Evolutionary conservation across 2,113 vertebrate genomes (phyloP).

Genomic region (Malaclemys terrapin): DNA sequence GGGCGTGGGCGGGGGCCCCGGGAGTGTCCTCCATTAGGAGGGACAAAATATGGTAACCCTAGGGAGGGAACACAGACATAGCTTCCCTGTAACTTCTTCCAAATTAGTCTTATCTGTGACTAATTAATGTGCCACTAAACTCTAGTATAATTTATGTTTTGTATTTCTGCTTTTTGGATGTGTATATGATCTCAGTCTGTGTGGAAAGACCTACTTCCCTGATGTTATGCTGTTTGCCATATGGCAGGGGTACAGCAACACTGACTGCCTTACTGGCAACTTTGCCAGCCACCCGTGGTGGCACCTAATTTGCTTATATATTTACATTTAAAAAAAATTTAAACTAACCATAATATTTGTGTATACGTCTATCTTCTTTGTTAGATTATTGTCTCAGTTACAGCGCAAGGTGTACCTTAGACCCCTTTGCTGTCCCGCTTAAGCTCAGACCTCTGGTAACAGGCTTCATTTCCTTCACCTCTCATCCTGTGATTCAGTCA

Average conservation of each 20-base stretch:
- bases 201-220: neutral
- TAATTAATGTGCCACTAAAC: neutral
- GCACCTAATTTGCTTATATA: conserved; percentile 19
- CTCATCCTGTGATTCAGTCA: neutral
- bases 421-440: neutral
- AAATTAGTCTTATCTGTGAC: neutral
- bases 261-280: neutral
- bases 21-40: too few species aligned
- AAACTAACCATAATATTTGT: neutral
- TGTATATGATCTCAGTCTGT: neutral
- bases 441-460: neutral
- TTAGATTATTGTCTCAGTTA: neutral
- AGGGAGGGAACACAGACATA: neutral
- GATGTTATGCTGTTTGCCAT: neutral
- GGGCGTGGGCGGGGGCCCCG: too few species aligned
- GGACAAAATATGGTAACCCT: too few species aligned
- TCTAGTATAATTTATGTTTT: neutral
- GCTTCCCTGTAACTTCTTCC: neutral
- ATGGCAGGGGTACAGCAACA: neutral
- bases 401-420: neutral
- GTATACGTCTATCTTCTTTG: conserved; percentile 8
- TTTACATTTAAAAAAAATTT: neutral
- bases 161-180: neutral
- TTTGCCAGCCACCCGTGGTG: neutral
- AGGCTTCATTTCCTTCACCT: neutral